phyloP scores from a whole-genome alignment of 2,888 invertebrate species.

The Chalcis sispes region DNA sequence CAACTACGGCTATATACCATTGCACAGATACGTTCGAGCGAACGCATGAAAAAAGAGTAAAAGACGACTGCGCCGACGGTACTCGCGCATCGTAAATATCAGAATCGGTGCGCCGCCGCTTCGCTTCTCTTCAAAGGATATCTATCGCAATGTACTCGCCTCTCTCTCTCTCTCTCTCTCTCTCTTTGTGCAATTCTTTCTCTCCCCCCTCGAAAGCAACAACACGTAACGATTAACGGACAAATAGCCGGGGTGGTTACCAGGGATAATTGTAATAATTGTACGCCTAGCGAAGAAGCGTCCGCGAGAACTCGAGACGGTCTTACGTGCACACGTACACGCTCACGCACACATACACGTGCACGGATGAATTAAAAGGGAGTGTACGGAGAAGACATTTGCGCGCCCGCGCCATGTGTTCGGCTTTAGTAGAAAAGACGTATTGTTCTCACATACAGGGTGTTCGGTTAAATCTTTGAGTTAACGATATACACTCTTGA shows the following conservation, averaged over 20 bases:
- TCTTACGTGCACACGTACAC: conserved; percentile 9
- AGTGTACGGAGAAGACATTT: conserved; percentile 41
- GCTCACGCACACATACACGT: not conserved
- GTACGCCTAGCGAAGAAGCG: conserved; percentile 60
- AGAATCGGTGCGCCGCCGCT: conserved; percentile 58
- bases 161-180: too few species aligned
- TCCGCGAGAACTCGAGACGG: conserved; percentile 3
- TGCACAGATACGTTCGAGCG: too few species aligned
- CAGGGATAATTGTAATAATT: conserved; percentile 75
- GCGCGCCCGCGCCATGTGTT: conserved; percentile 69
- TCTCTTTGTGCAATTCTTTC: too few species aligned
- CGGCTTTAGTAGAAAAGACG: conserved; percentile 59
- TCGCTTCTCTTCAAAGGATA: conserved; percentile 17
- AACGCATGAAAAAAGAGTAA: conserved; percentile 8
- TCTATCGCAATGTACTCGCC: not conserved
- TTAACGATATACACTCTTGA: too few species aligned
- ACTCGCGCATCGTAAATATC: conserved; percentile 63
- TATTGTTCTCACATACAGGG: conserved; percentile 44
- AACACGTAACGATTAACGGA: conserved; percentile 72
- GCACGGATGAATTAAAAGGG: conserved; percentile 37
- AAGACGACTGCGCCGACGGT: not conserved
- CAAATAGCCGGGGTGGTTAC: conserved; percentile 72
- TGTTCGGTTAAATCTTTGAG: too few species aligned
- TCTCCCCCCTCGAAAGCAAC: conserved; percentile 46
- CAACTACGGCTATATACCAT: too few species aligned